phyloP scores from a whole-genome alignment of 2,113 vertebrate species.

The Malurus alboscapulatus region DNA sequence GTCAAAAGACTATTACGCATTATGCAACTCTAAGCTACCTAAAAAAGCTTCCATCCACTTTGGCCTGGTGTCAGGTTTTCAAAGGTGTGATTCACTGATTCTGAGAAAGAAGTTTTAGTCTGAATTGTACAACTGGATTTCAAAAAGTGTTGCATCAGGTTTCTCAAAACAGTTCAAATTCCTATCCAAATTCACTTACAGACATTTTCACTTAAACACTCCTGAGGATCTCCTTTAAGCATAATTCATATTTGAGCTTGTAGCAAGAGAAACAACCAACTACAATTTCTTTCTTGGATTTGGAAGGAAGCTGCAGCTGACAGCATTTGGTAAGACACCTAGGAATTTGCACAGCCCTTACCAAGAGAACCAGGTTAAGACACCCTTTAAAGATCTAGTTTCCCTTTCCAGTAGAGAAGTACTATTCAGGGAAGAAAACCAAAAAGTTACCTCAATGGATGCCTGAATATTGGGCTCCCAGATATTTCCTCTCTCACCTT shows the following conservation, averaged over 20 bases:
- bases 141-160: neutral
- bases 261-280: neutral
- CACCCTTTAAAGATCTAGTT: neutral
- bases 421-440: neutral
- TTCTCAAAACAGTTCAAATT: constrained; percentile 27
- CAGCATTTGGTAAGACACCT: neutral
- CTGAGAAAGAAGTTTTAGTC: constrained; percentile 9
- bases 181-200: neutral
- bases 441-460: neutral
- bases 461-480: neutral
- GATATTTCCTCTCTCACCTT: neutral
- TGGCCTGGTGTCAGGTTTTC: constrained; percentile 3
- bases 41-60: neutral
- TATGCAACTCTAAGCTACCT: neutral
- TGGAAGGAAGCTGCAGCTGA: neutral
- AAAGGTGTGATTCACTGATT: neutral
- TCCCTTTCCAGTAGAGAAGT: neutral
- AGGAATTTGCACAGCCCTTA: neutral
- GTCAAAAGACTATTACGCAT: neutral
- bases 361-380: neutral
- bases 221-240: neutral
- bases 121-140: constrained; percentile 9
- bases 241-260: neutral
- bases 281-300: neutral
- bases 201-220: neutral